Conservation (phyloP, 2,113 vertebrate genomes). For the Turnix velox region DNA sequence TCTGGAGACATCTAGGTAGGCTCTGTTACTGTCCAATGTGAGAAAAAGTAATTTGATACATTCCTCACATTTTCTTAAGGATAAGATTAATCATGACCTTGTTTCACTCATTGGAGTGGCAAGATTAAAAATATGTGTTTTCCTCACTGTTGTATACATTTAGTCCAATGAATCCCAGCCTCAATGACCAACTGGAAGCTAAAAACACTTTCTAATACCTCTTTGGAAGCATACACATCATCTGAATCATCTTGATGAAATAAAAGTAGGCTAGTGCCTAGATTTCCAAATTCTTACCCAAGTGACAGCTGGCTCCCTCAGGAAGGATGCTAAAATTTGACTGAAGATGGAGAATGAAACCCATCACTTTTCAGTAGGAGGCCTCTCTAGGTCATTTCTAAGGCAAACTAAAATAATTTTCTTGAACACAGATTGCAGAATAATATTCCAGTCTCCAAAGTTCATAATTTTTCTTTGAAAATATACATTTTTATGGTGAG, state of each 20-base stretch:
- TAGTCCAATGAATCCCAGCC: not conserved
- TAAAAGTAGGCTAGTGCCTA: not conserved
- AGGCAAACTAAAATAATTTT: constrained; percentile 24
- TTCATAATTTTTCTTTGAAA: not conserved
- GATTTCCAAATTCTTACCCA: constrained; percentile 16
- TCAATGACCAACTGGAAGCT: not conserved
- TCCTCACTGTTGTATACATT: not conserved
- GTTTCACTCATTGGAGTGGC: not conserved
- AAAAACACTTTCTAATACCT: not conserved
- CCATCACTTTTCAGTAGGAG: constrained; percentile 26
- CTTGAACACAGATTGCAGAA: not conserved
- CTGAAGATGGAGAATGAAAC: constrained; percentile 40
- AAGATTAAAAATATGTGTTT: not conserved
- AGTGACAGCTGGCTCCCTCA: constrained; percentile 45
- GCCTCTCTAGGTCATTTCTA: constrained; percentile 21
- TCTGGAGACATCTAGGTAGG: not conserved
- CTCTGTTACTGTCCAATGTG: not conserved
- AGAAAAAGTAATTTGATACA: not conserved
- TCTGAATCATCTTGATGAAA: constrained; percentile 7
- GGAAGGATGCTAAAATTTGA: constrained; percentile 44
- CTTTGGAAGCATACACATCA: not conserved
- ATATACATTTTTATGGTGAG: not conserved
- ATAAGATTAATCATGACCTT: not conserved
- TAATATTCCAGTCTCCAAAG: not conserved
- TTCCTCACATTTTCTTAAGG: not conserved